Evolutionary conservation across 1,140 invertebrate genomes (phyloP), one percentile per base, ranked within the genome.

Genomic region (Ceratitis capitata): DNA sequence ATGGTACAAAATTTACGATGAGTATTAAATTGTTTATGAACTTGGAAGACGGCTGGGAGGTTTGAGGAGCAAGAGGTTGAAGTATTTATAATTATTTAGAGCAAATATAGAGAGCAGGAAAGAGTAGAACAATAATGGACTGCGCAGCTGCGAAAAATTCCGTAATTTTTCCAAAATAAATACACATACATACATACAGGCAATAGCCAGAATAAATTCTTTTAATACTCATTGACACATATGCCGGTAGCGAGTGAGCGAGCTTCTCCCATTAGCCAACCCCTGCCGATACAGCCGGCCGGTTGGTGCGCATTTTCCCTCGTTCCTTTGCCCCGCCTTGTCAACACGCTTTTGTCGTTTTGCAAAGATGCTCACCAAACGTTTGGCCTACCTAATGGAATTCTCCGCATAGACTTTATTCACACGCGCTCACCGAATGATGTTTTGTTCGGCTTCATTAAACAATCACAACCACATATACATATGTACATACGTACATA

Each of bases 341-440:
- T 42, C 51, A 6, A 19, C 51, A 39, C 19, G 7, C n/a, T n/a
- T n/a, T n/a, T n/a, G n/a, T n/a, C n/a, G n/a, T n/a, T 78, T 3
- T 14, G 69, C n/a, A 39, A 78, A 78, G 69, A 78, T 78, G 42
- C 42, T 45, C 39, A n/a, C 2, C 19, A n/a, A 78, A 10, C n/a
- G 35, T n/a, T 61, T 42, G 1, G 35, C 19, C 3, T n/a, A 0
- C 14, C 10, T 45, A 23, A n/a, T 78, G 69, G 69, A 42, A 78
- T 78, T 78, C 39, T 78, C 69, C 69, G 69, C 45, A n/a, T 78
- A 10, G 9, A 9, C 39, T 78, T 78, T 78, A 35, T 45, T 78
- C 45, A 2, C n/a, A 26, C 39, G 39, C 69, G 39, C 69, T 78
- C 69, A 42, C 14, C 61, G 32, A 69, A 69, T 39, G 69, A 26